Evolutionary conservation across 2,113 vertebrate genomes (phyloP).

Genomic region (cat (Felis catus)): DNA sequence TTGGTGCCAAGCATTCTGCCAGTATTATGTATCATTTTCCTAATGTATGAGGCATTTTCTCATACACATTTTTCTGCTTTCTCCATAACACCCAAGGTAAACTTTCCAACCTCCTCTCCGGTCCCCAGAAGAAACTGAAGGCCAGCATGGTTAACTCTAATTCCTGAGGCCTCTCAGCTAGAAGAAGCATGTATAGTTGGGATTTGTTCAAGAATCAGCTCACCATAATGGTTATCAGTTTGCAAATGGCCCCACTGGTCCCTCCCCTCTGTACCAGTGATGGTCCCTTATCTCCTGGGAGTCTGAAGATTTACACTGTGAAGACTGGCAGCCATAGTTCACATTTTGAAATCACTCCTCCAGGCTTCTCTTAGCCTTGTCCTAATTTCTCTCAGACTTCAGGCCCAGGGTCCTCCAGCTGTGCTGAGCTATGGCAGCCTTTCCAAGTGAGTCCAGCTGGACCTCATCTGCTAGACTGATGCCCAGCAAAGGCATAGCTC

Average conservation of each 20-base stretch:
- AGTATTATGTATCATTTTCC: background rate
- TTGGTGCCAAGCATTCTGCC: background rate
- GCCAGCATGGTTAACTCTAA: background rate
- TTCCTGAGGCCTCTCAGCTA: background rate
- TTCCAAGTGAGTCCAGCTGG: conserved; percentile 18
- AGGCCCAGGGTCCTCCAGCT: background rate
- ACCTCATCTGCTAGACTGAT: background rate
- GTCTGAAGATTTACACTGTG: background rate
- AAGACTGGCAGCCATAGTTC: background rate
- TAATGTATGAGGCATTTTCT: background rate
- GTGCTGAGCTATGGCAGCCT: background rate
- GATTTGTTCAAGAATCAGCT: background rate
- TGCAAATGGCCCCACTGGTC: background rate
- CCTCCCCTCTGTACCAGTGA: background rate
- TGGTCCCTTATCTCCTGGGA: background rate
- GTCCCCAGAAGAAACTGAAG: background rate
- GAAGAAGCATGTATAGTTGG: background rate
- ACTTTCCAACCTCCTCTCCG: background rate
- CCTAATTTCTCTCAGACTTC: conserved; percentile 50
- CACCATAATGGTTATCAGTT: background rate
- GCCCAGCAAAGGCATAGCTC: background rate
- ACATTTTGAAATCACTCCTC: background rate
- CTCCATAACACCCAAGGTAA: background rate
- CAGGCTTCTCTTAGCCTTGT: background rate
- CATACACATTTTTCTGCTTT: background rate